Percentiles rank a stretch among this genome's conserved stretches.
These are phyloP conservation scores for Perizoma affinitatum DNA, from an alignment of 2,888 invertebrate species.

Conservation along the genomic window DNA sequence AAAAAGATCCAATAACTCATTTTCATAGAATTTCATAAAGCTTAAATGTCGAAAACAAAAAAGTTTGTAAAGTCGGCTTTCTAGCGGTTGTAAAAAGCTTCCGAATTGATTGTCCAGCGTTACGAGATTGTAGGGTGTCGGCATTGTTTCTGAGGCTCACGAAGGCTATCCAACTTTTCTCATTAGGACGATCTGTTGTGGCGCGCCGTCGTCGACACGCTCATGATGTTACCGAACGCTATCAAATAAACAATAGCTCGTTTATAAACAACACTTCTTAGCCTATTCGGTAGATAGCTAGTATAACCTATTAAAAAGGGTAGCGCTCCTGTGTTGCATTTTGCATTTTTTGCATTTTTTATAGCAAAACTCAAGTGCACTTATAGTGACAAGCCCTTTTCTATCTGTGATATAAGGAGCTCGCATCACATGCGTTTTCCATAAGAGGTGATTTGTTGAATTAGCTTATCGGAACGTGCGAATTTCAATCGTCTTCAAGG, in stretches of 20 bases:
- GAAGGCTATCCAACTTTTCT: conserved; percentile 77
- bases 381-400: no score
- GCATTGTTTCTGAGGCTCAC: conserved; percentile 71
- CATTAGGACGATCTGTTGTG: conserved; percentile 76
- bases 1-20: conserved; percentile 52
- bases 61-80: conserved; percentile 55
- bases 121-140: conserved; percentile 72
- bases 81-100: conserved; percentile 65
- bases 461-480: no score
- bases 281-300: neutral
- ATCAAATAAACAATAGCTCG: conserved; percentile 52
- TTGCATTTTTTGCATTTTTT: no score
- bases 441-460: no score
- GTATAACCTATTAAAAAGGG: no score
- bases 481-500: no score
- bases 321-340: no score
- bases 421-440: no score
- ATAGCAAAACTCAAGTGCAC: no score
- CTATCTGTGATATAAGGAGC: no score
- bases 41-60: conserved; percentile 57
- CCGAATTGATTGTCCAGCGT: conserved; percentile 78
- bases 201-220: conserved; percentile 60
- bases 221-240: conserved; percentile 55
- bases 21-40: conserved; percentile 54
- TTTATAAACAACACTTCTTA: conserved; percentile 14